Evolutionary conservation across 2,888 invertebrate genomes (phyloP).

Genomic region (Cryptophagus acutangulus): DNA sequence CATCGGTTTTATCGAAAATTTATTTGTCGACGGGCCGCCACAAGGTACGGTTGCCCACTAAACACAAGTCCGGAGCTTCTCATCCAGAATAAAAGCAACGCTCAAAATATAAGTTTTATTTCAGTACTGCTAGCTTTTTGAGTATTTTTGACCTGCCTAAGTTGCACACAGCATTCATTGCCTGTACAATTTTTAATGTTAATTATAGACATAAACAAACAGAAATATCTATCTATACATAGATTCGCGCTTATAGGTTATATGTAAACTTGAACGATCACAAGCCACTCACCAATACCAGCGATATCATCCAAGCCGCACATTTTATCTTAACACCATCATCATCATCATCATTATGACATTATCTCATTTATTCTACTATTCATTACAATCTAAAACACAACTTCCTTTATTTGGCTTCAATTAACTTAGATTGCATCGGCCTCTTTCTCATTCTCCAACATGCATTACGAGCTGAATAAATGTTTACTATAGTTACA

Average conservation of each 20-base stretch:
- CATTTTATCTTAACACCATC: too few relatives aligned
- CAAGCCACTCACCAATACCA: too few relatives aligned
- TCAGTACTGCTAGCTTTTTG: constrained; percentile 51
- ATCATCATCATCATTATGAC: too few relatives aligned
- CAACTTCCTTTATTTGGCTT: too few relatives aligned
- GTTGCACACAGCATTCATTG: constrained; percentile 48
- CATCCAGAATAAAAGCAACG: constrained; percentile 49
- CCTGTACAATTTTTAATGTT: constrained; percentile 51
- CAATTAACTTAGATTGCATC: too few relatives aligned
- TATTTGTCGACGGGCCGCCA: constrained; percentile 22
- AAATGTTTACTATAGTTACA: too few relatives aligned
- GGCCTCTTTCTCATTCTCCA: too few relatives aligned
- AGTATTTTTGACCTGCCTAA: constrained; percentile 53
- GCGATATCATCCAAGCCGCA: too few relatives aligned
- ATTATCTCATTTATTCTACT: too few relatives aligned
- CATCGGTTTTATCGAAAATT: constrained; percentile 5
- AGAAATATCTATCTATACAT: constrained; percentile 51
- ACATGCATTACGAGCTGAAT: too few relatives aligned
- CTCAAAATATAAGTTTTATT: constrained; percentile 53
- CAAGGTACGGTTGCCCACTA: constrained; percentile 24
- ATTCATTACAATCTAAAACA: too few relatives aligned
- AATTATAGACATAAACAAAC: constrained; percentile 54
- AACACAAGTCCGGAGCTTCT: constrained; percentile 29
- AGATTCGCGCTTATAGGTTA: constrained; percentile 43
- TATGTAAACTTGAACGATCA: too few relatives aligned